Base-by-base conservation (phyloP, 2,888 invertebrate genomes). In the Epirrita christyi region DNA sequence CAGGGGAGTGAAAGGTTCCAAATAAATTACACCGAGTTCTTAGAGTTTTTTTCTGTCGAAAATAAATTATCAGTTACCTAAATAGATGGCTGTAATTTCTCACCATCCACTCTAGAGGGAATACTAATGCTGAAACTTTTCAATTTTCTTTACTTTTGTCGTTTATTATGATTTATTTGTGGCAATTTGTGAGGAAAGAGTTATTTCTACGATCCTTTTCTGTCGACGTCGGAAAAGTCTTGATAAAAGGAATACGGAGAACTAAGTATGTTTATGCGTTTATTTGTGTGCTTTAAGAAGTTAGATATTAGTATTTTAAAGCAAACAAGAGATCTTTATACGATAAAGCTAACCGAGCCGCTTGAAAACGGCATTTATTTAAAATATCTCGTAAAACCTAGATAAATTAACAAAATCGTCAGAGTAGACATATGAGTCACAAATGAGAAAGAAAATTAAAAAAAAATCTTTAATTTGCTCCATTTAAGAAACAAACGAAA, bases 31-130 rank as follows among this genome's bases (percentile, higher is more conserved):
- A 32, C 58, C n/a, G 52, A 60, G 47, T 57, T 46, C 54, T 46
- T 28, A 29, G 54, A 15, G 48, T 54, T 61, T 55, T 64, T 60
- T 56, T 38, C 47, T 53, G 38, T 32, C 42, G 52, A 59, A 61
- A 59, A 66, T 62, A 66, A 51, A 64, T 66, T 61, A 62, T 66
- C 57, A 59, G 64, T 62, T 59, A 38, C 42, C 59, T 62, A 61
- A 62, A 66, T 62, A 61, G 55, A 64, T 66, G 60, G 41, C 42
- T 11, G 60, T 61, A 53, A 66, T 66, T 57, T 57, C 47, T 62
- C 66, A 49, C 48, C n/a, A n/a, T 3, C 21, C 41, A 51, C 55
- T 53, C 59, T 51, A 44, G 41, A 14, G 47, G 15, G 58, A 58
- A 43, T 47, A 56, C 43, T 58, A 45, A 57, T 56, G 59, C 28